A percentile compares a stretch with the other conserved stretches of the same genome.
Conservation (phyloP, 2,113 vertebrate genomes). For the Syngnathus scovelli region DNA sequence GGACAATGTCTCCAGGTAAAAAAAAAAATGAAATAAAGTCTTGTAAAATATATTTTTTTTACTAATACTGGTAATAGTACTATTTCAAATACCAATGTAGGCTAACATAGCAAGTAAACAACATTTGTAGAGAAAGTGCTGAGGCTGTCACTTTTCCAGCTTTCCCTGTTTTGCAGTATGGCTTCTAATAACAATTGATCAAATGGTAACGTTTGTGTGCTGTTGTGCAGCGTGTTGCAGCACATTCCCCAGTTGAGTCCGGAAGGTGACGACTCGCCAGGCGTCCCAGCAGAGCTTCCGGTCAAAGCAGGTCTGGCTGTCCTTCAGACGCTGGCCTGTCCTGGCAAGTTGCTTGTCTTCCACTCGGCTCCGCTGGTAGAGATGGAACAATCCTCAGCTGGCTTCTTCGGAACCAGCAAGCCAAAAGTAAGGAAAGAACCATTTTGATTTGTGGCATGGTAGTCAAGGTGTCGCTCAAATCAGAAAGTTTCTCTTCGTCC, state of each 20-base stretch:
- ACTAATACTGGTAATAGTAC: too few relatives aligned
- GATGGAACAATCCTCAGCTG: slow-evolving; percentile 44
- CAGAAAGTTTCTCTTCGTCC: too few relatives aligned
- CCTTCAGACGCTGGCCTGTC: slow-evolving; percentile 58
- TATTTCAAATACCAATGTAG: too few relatives aligned
- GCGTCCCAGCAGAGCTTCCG: slow-evolving; percentile 56
- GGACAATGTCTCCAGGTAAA: slow-evolving; percentile 60
- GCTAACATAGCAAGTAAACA: too few relatives aligned
- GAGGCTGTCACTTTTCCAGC: too few relatives aligned
- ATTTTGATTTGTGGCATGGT: background rate
- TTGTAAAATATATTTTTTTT: too few relatives aligned
- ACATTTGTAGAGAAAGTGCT: too few relatives aligned
- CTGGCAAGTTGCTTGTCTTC: slow-evolving; percentile 73
- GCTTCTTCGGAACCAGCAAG: slow-evolving; percentile 68
- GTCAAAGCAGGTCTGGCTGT: slow-evolving; percentile 63
- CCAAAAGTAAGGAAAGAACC: slow-evolving; percentile 58
- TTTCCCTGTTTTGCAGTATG: too few relatives aligned
- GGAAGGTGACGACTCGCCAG: slow-evolving; percentile 34
- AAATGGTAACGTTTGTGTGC: background rate
- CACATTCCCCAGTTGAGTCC: slow-evolving; percentile 57
- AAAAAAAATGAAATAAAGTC: too few relatives aligned
- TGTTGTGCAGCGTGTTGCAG: slow-evolving; percentile 58
- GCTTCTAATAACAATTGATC: too few relatives aligned
- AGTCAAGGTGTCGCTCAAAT: too few relatives aligned
- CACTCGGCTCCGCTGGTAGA: slow-evolving; percentile 64